These are phyloP conservation scores for Drosophila greeni DNA, from an alignment of 2,888 invertebrate species.

Conservation along the genomic window DNA sequence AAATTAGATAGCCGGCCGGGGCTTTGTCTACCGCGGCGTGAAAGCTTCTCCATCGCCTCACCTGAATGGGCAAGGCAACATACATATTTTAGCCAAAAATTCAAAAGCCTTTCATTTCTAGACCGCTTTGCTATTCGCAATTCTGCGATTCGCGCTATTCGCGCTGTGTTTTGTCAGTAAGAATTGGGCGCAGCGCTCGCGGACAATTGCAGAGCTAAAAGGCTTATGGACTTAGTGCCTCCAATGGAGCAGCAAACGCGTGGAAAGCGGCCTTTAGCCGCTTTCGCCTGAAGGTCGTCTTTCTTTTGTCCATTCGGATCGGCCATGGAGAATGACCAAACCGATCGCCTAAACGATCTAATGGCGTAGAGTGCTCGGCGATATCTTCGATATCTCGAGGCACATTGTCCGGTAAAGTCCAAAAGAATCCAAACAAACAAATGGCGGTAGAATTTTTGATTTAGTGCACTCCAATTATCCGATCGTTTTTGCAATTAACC, in stretches of 20 bases:
- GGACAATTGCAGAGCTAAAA: constrained; percentile 69
- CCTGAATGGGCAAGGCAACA: constrained; percentile 20
- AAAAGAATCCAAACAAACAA: constrained; percentile 27
- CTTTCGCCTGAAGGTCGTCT: constrained; percentile 63
- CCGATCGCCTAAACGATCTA: constrained; percentile 16
- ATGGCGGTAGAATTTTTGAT: constrained; percentile 40
- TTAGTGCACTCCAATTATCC: constrained; percentile 37
- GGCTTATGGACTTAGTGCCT: constrained; percentile 62
- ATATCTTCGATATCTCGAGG: constrained; percentile 32
- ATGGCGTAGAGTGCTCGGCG: constrained; percentile 36
- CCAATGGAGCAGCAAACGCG: constrained; percentile 15
- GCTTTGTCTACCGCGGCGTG: constrained; percentile 36
- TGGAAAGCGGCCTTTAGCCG: constrained; percentile 55
- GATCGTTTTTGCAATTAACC: constrained; percentile 20
- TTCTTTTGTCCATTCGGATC: constrained; percentile 18
- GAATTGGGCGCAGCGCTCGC: constrained; percentile 64
- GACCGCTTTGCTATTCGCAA: constrained; percentile 10
- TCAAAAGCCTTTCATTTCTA: constrained; percentile 67
- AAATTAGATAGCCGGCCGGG: constrained; percentile 53
- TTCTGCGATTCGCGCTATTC: constrained; percentile 1
- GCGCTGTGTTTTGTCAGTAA: constrained; percentile 58
- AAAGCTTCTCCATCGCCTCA: constrained; percentile 55
- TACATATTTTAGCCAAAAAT: constrained; percentile 50
- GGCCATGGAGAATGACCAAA: constrained; percentile 55
- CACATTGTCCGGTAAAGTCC: constrained; percentile 31